Conservation (phyloP, 2,113 vertebrate genomes). For the Cathartes aura region DNA sequence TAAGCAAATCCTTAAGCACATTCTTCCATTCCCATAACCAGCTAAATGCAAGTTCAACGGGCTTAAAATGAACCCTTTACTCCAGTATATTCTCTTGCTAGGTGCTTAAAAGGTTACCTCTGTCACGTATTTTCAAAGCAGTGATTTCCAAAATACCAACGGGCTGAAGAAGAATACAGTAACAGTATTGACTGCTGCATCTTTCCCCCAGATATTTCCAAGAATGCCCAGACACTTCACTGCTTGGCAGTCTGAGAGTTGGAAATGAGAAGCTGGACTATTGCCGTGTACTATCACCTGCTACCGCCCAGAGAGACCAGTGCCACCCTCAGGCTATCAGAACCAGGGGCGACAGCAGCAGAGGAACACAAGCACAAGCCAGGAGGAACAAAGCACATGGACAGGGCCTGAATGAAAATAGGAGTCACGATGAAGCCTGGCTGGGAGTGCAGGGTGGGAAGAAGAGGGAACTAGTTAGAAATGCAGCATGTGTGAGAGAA, state of each 20-base stretch:
- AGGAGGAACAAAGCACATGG: neutral
- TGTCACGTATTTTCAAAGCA: neutral
- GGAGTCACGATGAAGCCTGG: neutral
- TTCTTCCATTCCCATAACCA: neutral
- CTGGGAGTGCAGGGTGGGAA: neutral
- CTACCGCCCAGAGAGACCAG: neutral
- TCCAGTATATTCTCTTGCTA: neutral
- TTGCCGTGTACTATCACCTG: neutral
- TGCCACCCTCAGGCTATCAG: neutral
- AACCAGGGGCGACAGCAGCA: neutral
- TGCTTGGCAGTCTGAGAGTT: neutral
- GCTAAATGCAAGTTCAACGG: neutral
- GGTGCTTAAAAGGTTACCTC: conserved; percentile 17
- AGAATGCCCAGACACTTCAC: neutral
- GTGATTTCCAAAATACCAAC: neutral
- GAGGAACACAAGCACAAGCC: neutral
- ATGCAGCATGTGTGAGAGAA: neutral
- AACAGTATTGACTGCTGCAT: neutral
- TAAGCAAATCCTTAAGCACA: conserved; percentile 30
- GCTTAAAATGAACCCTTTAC: neutral
- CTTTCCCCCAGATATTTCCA: neutral
- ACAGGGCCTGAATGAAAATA: neutral
- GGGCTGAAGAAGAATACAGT: neutral
- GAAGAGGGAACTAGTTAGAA: neutral
- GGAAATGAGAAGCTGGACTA: neutral